phyloP scores from a whole-genome alignment of 2,113 vertebrate species.

The Anoplopoma fimbria region DNA sequence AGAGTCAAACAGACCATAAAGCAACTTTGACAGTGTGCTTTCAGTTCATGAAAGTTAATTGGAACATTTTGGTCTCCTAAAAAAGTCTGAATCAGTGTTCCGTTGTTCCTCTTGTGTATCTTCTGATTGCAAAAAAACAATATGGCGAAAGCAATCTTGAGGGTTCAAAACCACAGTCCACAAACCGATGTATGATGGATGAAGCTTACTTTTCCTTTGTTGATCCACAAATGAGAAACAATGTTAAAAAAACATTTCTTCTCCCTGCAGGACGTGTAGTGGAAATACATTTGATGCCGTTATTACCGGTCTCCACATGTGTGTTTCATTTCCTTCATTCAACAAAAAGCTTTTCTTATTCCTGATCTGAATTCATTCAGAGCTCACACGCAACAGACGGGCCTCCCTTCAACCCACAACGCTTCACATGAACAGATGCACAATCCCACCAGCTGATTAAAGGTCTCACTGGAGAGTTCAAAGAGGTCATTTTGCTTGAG shows the following conservation, averaged over 20 bases:
- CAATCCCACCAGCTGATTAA: neutral
- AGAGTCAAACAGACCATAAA: no score
- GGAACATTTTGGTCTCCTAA: no score
- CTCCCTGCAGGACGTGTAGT: neutral
- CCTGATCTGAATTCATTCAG: slow-evolving; percentile 12
- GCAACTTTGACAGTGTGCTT: no score
- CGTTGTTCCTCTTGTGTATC: no score
- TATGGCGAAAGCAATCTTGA: no score
- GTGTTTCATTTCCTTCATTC: slow-evolving; percentile 40
- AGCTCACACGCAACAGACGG: slow-evolving; percentile 30
- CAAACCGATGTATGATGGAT: neutral
- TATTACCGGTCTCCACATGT: slow-evolving; percentile 37
- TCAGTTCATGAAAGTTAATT: no score
- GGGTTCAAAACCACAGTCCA: no score
- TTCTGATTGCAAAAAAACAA: no score
- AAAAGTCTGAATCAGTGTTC: no score
- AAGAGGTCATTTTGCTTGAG: neutral
- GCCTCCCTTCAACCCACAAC: neutral
- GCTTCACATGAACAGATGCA: neutral
- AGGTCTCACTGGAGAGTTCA: neutral
- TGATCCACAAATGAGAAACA: neutral
- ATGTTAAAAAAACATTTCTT: neutral
- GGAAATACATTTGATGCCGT: slow-evolving; percentile 9
- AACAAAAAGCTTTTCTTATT: slow-evolving; percentile 12
- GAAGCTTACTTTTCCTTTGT: neutral